phyloP scores from a whole-genome alignment of 2,888 invertebrate genomes.

The Meteorus colon region DNA sequence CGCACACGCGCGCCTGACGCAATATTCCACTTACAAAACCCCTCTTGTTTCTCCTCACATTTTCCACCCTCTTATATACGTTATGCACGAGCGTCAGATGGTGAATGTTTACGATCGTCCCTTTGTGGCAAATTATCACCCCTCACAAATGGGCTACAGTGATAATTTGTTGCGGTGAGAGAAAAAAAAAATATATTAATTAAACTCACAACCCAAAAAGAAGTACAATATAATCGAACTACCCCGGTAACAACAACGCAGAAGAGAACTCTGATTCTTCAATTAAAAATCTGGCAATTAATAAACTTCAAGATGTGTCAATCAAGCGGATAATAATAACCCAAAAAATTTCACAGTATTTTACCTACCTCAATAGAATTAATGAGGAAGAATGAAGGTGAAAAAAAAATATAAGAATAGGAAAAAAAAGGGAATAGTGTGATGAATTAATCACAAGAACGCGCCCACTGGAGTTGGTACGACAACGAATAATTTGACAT shows the following conservation, averaged over 20 bases:
- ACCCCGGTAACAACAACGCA: background rate
- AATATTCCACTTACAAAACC: slow-evolving; percentile 44
- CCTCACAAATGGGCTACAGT: slow-evolving; percentile 3
- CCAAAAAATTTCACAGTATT: background rate
- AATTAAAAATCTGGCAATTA: background rate
- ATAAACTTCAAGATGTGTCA: background rate
- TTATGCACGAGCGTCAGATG: slow-evolving; percentile 19
- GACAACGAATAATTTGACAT: slow-evolving; percentile 15
- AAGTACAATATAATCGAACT: background rate
- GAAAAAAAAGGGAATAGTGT: background rate
- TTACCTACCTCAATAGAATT: background rate
- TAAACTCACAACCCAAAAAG: background rate
- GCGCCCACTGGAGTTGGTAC: background rate
- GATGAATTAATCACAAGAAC: slow-evolving; percentile 14
- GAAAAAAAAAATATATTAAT: slow-evolving; percentile 11
- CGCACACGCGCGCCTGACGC: slow-evolving; percentile 46
- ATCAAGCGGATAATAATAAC: background rate
- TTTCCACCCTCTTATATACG: slow-evolving; percentile 24
- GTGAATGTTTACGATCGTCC: slow-evolving; percentile 40
- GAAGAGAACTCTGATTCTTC: background rate
- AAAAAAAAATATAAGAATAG: background rate
- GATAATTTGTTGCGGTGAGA: slow-evolving; percentile 5
- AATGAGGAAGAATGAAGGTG: background rate
- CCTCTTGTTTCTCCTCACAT: slow-evolving; percentile 16
- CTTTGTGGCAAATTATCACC: slow-evolving; percentile 39